phyloP scores from a whole-genome alignment of 2,888 invertebrate species.

The Drosophila nigritarsus region DNA sequence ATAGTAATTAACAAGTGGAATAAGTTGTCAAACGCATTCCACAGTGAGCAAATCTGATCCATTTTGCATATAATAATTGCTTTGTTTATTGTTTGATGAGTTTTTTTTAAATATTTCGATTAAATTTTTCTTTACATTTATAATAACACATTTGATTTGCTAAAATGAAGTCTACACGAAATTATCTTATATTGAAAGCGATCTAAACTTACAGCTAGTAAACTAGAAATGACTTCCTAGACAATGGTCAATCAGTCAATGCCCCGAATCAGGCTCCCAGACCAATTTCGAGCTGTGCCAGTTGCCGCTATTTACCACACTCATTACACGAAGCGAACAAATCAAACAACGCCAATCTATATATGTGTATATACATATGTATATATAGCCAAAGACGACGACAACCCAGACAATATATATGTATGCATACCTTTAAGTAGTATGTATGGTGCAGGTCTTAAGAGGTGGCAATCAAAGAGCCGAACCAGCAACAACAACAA shows the following conservation, averaged over 20 bases:
- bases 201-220: not conserved
- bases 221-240: constrained; percentile 5
- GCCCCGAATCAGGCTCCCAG: constrained; percentile 25
- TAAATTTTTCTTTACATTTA: not conserved
- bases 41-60: not conserved
- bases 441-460: constrained; percentile 52
- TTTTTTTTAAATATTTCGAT: not conserved
- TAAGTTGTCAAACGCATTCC: not conserved
- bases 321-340: constrained; percentile 65
- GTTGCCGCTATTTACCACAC: constrained; percentile 68
- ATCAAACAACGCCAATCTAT: constrained; percentile 66
- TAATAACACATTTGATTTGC: not conserved
- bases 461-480: constrained; percentile 71
- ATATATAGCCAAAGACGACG: constrained; percentile 41
- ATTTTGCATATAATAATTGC: not conserved
- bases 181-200: not conserved
- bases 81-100: not conserved
- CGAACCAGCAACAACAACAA: constrained; percentile 37
- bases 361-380: constrained; percentile 41
- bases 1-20: not conserved
- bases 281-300: constrained; percentile 27
- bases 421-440: constrained; percentile 29
- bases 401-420: constrained; percentile 42
- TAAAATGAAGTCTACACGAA: not conserved
- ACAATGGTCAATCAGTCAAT: constrained; percentile 49